A percentile compares a stretch with the other conserved stretches of the same genome.
Conservation (phyloP, 2,888 invertebrate genomes). For the Apotomis turbidana region DNA sequence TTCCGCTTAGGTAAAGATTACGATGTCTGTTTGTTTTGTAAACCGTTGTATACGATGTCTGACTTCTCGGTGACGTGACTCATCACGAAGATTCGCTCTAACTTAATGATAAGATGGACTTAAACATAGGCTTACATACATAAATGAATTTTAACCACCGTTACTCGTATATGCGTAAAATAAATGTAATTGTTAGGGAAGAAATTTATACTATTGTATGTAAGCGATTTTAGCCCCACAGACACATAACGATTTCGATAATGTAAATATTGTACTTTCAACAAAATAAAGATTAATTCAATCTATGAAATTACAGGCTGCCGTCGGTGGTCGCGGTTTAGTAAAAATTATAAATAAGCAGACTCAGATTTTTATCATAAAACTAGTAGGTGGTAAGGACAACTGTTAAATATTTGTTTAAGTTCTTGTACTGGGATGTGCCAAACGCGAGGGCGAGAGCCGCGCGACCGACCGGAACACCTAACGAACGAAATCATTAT, state of each 20-base stretch:
- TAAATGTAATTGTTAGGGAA: slow-evolving; percentile 76
- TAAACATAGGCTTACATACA: slow-evolving; percentile 59
- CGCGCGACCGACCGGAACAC: slow-evolving; percentile 52
- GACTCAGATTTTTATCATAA: slow-evolving; percentile 63
- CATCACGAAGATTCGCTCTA: slow-evolving; percentile 66
- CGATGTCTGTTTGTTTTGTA: slow-evolving; percentile 71
- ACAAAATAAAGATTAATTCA: slow-evolving; percentile 49
- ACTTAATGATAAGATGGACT: slow-evolving; percentile 71
- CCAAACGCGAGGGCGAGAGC: slow-evolving; percentile 76
- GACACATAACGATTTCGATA: slow-evolving; percentile 56
- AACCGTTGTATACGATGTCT: slow-evolving; percentile 83
- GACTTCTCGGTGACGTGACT: slow-evolving; percentile 75
- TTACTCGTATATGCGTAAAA: slow-evolving; percentile 80
- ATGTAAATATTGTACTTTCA: slow-evolving; percentile 70
- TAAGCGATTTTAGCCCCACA: slow-evolving; percentile 75
- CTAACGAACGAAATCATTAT: slow-evolving; percentile 66
- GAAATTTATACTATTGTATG: slow-evolving; percentile 76
- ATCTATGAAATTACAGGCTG: slow-evolving; percentile 39
- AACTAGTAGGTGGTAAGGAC: slow-evolving; percentile 62
- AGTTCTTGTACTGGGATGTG: slow-evolving; percentile 77
- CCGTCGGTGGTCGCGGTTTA: slow-evolving; percentile 48
- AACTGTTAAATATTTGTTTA: slow-evolving; percentile 65
- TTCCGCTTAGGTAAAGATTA: slow-evolving; percentile 70
- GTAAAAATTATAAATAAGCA: slow-evolving; percentile 49
- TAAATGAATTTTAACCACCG: slow-evolving; percentile 81